Conservation (phyloP, 2,113 vertebrate species). For the Toxostoma redivivum region DNA sequence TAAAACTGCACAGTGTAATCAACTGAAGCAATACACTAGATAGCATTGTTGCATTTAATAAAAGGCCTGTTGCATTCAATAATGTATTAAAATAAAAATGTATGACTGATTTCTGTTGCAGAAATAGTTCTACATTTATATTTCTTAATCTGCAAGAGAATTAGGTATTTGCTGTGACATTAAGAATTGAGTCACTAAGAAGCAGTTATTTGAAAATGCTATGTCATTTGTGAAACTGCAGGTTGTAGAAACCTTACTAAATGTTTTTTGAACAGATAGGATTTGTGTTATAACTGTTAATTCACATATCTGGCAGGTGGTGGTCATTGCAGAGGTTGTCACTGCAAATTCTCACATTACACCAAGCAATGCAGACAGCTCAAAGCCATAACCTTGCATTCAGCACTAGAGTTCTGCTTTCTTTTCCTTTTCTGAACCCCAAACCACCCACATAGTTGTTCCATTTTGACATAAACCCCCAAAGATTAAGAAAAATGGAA, state of each 20-base stretch:
- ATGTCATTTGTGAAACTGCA: neutral
- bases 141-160: neutral
- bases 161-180: neutral
- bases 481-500: neutral
- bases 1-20: neutral
- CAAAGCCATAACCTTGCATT: neutral
- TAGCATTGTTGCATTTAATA: neutral
- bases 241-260: neutral
- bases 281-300: neutral
- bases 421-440: neutral
- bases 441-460: neutral
- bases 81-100: neutral
- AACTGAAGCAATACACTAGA: neutral
- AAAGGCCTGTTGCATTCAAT: neutral
- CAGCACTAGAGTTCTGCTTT: neutral
- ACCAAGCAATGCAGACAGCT: neutral
- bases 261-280: neutral
- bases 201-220: neutral
- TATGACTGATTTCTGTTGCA: neutral
- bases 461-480: neutral
- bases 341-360: neutral
- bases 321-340: neutral
- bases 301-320: neutral
- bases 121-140: neutral
- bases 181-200: neutral